A percentile compares a stretch with the other conserved stretches of the same genome.
Conservation (phyloP, 2,797 vertebrate species). For the Falco rusticolus region DNA sequence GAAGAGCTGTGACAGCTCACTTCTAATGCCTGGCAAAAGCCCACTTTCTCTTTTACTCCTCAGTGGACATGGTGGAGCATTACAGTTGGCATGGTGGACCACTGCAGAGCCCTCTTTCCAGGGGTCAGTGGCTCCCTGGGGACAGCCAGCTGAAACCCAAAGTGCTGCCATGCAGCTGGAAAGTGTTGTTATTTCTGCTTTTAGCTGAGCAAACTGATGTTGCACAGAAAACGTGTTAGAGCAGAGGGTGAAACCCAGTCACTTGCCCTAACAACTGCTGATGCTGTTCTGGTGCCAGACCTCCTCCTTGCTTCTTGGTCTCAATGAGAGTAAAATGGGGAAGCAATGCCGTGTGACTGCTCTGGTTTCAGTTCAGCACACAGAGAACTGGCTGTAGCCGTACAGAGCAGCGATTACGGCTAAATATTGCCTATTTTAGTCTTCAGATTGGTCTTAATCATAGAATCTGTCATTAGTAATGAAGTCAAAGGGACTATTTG, state of each 20-base stretch:
- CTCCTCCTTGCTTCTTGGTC: background rate
- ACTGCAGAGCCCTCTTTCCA: background rate
- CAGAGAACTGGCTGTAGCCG: background rate
- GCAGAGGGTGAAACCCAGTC: background rate
- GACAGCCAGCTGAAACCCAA: background rate
- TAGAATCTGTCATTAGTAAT: too few species aligned
- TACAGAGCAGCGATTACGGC: background rate
- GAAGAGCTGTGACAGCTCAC: background rate
- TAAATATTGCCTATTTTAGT: background rate
- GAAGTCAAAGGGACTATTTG: background rate
- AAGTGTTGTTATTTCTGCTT: conserved; percentile 33
- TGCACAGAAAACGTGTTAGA: background rate
- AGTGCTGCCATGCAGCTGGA: rapidly evolving
- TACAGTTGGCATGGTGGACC: rapidly evolving
- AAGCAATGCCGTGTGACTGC: background rate
- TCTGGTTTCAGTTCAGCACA: conserved; percentile 6
- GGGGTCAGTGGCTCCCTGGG: background rate
- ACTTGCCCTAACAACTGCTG: background rate
- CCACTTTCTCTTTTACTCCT: background rate
- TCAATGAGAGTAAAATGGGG: conserved; percentile 11
- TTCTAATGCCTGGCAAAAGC: background rate
- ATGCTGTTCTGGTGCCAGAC: background rate
- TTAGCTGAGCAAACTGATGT: conserved; percentile 9
- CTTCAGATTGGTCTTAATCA: background rate
- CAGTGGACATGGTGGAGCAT: background rate